Conservation (phyloP, 2,113 vertebrate genomes). For the Chrysemys picta region DNA sequence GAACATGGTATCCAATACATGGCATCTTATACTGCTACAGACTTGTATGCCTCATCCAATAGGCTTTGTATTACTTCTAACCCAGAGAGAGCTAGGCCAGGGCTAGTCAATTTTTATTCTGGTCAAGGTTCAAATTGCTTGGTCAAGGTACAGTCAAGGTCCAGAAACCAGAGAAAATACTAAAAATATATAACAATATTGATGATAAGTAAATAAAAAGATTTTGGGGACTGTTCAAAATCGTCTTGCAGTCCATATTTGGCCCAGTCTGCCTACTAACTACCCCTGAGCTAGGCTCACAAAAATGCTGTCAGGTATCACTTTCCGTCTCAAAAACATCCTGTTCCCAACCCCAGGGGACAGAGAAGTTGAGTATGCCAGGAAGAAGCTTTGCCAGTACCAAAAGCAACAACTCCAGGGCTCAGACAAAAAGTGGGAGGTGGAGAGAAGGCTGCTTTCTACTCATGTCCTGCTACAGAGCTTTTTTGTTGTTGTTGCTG, state of each 20-base stretch:
- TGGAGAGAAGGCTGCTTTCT: not conserved
- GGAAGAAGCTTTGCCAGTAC: not conserved
- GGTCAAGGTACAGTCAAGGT: no score
- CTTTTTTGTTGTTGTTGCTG: not conserved
- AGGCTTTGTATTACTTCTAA: not conserved
- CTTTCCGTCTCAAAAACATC: not conserved
- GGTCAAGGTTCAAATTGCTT: no score
- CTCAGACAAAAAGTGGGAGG: not conserved
- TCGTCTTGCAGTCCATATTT: no score
- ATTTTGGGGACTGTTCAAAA: no score
- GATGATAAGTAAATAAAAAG: no score
- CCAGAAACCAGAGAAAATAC: no score
- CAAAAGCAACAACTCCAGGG: not conserved
- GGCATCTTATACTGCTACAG: accelerated
- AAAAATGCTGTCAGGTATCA: not conserved
- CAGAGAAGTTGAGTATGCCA: not conserved
- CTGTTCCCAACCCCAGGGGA: not conserved
- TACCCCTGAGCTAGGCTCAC: no score
- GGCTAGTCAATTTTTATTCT: no score
- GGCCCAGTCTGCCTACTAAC: no score
- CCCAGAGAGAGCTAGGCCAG: not conserved
- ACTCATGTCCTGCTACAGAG: not conserved
- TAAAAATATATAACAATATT: no score
- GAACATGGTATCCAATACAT: not conserved
- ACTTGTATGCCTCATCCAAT: accelerated